phyloP scores from a whole-genome alignment of 2,797 vertebrate genomes.

The Tokudaia muenninki region DNA sequence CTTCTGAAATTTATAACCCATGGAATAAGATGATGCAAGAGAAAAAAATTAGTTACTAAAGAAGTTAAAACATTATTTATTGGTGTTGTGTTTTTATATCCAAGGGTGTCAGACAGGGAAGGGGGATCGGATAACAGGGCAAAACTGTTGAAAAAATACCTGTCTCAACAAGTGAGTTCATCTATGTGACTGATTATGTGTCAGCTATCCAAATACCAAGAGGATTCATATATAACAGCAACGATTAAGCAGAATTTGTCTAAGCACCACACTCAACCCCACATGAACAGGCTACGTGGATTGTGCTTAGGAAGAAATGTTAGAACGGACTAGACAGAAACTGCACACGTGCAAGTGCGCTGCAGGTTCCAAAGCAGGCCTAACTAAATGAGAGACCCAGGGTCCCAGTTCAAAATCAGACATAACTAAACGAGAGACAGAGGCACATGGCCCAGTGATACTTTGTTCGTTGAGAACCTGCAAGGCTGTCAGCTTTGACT shows the following conservation, averaged over 20 bases:
- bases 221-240: not conserved
- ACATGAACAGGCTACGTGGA: conserved; percentile 57
- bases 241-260: conserved; percentile 47
- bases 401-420: conserved; percentile 57
- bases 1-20: conserved; percentile 32
- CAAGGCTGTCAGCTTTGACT: conserved; percentile 50
- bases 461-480: conserved; percentile 8
- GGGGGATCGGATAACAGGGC: not conserved
- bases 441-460: not conserved
- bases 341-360: conserved; percentile 16
- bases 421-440: conserved; percentile 12
- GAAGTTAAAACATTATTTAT: conserved; percentile 46
- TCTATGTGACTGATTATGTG: not conserved
- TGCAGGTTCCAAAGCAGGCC: conserved; percentile 5
- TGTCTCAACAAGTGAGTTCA: conserved; percentile 20
- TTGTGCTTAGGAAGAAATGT: conserved; percentile 48
- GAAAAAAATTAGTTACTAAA: not conserved
- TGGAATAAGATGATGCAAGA: conserved; percentile 16
- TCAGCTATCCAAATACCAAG: not conserved
- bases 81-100: not conserved
- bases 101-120: not conserved
- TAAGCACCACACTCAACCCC: conserved; percentile 9
- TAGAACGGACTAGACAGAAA: conserved; percentile 38
- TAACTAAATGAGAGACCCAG: not conserved
- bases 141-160: not conserved